Conservation (phyloP, 2,888 invertebrate genomes). For the Lasioglossum calceatum region DNA sequence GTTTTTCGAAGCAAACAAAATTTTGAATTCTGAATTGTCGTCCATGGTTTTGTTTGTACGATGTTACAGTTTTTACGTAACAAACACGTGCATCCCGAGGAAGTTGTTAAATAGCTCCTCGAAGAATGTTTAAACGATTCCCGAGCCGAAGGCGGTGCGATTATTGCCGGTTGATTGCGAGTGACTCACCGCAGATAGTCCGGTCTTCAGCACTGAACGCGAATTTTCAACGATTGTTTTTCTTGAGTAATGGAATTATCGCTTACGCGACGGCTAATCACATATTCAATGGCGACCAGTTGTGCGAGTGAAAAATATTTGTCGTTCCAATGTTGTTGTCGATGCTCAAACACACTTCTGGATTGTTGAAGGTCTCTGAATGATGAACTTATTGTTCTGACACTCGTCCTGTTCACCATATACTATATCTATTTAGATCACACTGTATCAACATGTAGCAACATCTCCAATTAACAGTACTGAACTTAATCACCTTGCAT, state of each 20-base stretch:
- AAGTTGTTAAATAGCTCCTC: neutral
- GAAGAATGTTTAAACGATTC: slow-evolving; percentile 2
- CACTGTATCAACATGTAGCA: too few species aligned
- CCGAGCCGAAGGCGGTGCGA: neutral
- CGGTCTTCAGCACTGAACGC: neutral
- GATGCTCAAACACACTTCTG: neutral
- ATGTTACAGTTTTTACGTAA: slow-evolving; percentile 44
- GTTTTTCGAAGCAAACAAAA: too few species aligned
- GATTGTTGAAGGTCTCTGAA: neutral
- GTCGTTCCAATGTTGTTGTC: slow-evolving; percentile 2
- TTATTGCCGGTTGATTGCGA: slow-evolving; percentile 11
- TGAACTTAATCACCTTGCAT: too few species aligned
- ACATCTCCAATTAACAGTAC: too few species aligned
- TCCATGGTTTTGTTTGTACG: neutral
- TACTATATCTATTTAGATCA: neutral
- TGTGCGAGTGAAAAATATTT: slow-evolving; percentile 26
- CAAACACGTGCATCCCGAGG: slow-evolving; percentile 16
- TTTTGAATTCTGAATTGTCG: neutral
- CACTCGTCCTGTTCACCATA: neutral
- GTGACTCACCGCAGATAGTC: slow-evolving; percentile 4
- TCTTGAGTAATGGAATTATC: slow-evolving; percentile 18
- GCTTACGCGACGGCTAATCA: slow-evolving; percentile 23
- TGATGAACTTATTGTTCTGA: neutral
- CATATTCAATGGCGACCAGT: neutral
- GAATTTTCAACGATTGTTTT: slow-evolving; percentile 35